Conservation (phyloP, 2,797 vertebrate species). For the Rousettus madagascariensis region DNA sequence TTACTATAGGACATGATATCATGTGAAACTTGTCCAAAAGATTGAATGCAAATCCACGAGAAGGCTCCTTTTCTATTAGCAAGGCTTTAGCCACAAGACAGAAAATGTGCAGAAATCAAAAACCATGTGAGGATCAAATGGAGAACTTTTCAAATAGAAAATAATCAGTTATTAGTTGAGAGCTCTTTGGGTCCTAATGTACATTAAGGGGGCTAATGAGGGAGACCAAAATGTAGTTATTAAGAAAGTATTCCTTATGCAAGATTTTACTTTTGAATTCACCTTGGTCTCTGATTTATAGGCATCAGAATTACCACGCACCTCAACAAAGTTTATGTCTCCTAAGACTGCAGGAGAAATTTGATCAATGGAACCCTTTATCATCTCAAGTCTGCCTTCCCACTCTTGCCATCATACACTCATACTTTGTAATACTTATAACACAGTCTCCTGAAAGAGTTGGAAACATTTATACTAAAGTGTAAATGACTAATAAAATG, state of each 20-base stretch:
- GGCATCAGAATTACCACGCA: neutral
- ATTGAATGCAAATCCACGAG: conserved; percentile 15
- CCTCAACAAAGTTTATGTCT: neutral
- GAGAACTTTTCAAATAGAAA: neutral
- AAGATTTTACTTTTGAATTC: neutral
- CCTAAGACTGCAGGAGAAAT: neutral
- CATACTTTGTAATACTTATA: neutral
- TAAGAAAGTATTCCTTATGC: neutral
- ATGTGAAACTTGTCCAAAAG: conserved; percentile 52
- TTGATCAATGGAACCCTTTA: neutral
- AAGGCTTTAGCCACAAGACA: neutral
- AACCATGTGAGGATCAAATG: neutral
- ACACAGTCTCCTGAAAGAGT: neutral
- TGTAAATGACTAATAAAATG: conserved; percentile 28
- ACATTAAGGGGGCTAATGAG: neutral
- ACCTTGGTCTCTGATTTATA: neutral
- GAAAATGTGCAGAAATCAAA: conserved; percentile 12
- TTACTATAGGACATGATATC: neutral
- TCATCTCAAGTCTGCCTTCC: neutral
- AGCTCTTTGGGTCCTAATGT: neutral
- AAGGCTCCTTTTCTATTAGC: neutral
- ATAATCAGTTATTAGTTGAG: neutral
- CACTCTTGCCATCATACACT: neutral
- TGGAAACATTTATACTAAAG: neutral
- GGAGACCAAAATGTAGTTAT: neutral